Evolutionary conservation across 2,888 invertebrate genomes (phyloP), one percentile per base, ranked within the genome.

Genomic region (Calliphora vomitoria): DNA sequence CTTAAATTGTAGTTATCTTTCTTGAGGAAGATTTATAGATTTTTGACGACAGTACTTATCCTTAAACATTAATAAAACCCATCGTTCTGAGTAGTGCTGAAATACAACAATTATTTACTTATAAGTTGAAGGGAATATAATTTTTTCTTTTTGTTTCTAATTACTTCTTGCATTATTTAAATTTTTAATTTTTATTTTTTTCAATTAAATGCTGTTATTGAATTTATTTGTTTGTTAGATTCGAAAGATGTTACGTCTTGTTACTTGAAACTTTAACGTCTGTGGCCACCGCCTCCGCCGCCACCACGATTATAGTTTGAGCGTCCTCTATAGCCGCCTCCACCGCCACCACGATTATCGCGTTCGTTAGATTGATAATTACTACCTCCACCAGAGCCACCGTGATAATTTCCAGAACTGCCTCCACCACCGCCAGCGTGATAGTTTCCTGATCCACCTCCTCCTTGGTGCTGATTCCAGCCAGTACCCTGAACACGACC

Each of bases 401-500:
- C 80, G 25, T 81, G 89, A 87, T 82, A 85, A 13, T 87, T 88
- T 20, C 88, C 87, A 41, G 71, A 31, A 8, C 81, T 76, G 0
- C 85, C 76, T 10, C 78, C 60, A n/a, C 85, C 81, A 60, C 83
- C 78, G 44, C 44, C 44, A 13, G 85, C 80, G 6, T 90, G 89
- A 41, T 89, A 90, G 84, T 90, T 90, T 20, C 75, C 82, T 90
- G 25, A 89, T 25, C 91, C 89, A 66, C 92, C 89, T 35, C 38
- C 89, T 35, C 91, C 88, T 47, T 90, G 90, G 53, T 92, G 88
- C 35, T 88, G 76, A 78, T 68, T 58, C 93, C 93, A 94, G n/a
- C 93, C 93, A 3, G 91, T 72, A 44, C 93, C 93, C 88, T 93
- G 93, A 1, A 94, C 93, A n/a, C 93, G 92, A n/a, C 93, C 92